Conservation (phyloP, 2,888 invertebrate species). For the Deilephila elpenor region DNA sequence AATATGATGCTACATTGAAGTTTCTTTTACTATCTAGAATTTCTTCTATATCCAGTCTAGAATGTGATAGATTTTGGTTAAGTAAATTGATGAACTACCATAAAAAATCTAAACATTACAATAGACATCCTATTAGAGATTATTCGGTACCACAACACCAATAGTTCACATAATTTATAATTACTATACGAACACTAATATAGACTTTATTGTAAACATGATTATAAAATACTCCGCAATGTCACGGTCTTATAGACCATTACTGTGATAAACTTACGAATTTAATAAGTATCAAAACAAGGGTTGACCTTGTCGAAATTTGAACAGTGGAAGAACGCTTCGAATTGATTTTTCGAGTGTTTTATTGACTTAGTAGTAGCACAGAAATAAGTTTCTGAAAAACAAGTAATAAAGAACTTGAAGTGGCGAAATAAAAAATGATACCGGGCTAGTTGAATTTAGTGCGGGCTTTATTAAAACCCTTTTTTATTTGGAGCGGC, state of each 20-base stretch:
- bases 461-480: neutral
- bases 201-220: too few species aligned
- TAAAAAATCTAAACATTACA: too few species aligned
- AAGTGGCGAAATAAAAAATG: conserved; percentile 3
- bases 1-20: too few species aligned
- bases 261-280: neutral
- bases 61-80: too few species aligned
- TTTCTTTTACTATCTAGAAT: too few species aligned
- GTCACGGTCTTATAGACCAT: neutral
- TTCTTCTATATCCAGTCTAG: too few species aligned
- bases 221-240: too few species aligned
- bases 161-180: too few species aligned
- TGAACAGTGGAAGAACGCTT: neutral
- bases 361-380: neutral
- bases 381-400: neutral
- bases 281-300: neutral
- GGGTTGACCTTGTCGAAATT: neutral
- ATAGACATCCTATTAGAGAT: too few species aligned
- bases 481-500: neutral
- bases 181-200: too few species aligned
- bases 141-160: too few species aligned
- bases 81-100: too few species aligned
- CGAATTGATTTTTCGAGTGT: neutral
- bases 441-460: neutral
- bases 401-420: neutral